These are phyloP conservation scores for Cerastis rubricosa DNA, from an alignment of 2,888 invertebrate genomes.

Conservation along the genomic window DNA sequence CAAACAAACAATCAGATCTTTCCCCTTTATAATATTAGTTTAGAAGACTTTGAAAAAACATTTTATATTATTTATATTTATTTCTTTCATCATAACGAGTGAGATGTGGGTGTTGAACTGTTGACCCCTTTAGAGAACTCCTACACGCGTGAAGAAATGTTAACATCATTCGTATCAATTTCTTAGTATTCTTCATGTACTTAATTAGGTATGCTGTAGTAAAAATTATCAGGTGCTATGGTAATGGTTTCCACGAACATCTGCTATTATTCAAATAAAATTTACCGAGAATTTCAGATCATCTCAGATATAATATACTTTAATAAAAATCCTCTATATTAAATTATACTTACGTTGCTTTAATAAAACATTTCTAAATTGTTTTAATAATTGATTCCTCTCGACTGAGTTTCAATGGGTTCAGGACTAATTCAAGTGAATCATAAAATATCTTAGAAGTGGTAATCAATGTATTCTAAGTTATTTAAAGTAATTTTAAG, in stretches of 20 bases:
- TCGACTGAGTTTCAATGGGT: slow-evolving; percentile 27
- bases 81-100: too few relatives aligned
- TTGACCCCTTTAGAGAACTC: background rate
- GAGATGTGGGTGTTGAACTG: background rate
- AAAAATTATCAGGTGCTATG: background rate
- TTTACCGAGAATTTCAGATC: slow-evolving; percentile 28
- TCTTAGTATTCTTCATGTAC: background rate
- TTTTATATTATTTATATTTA: too few relatives aligned
- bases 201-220: slow-evolving; percentile 3
- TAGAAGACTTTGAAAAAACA: too few relatives aligned
- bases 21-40: too few relatives aligned
- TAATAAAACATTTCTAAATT: slow-evolving; percentile 38
- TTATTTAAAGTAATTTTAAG: slow-evolving; percentile 44
- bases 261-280: slow-evolving; percentile 3
- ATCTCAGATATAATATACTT: slow-evolving; percentile 22
- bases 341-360: slow-evolving; percentile 25
- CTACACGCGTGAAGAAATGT: background rate
- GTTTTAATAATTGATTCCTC: slow-evolving; percentile 56
- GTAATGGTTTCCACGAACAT: slow-evolving; percentile 11
- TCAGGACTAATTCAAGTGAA: slow-evolving; percentile 19
- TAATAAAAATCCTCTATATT: slow-evolving; percentile 40
- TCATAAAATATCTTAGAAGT: slow-evolving; percentile 34
- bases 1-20: too few relatives aligned
- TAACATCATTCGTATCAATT: too few relatives aligned
- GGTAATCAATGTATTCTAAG: slow-evolving; percentile 30